Evolutionary conservation across 2,113 vertebrate species (phyloP).

Genomic region (Apeltes quadracus): DNA sequence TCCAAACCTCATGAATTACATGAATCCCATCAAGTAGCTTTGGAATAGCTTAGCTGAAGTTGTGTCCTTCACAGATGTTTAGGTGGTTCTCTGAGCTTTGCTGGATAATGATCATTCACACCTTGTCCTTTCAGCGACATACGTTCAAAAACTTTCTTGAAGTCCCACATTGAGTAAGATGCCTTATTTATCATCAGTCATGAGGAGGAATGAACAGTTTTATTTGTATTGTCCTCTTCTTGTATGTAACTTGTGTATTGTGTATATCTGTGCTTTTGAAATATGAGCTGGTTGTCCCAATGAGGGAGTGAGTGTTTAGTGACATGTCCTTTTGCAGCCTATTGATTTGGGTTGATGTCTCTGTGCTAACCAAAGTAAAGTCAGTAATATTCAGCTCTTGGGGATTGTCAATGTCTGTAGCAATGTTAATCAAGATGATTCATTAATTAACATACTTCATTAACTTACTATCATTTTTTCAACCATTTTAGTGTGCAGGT

Average conservation of each 20-base stretch:
- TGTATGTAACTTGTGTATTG: background rate
- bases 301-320: constrained; percentile 65
- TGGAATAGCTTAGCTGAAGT: constrained; percentile 24
- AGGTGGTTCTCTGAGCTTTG: constrained; percentile 24
- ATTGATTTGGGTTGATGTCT: constrained; percentile 72
- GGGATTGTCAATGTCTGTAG: background rate
- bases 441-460: too few relatives aligned
- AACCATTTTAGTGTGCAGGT: too few relatives aligned
- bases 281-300: constrained; percentile 59
- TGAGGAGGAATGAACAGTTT: constrained; percentile 5
- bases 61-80: constrained; percentile 32
- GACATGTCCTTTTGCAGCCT: constrained; percentile 68
- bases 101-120: constrained; percentile 31
- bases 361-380: too few relatives aligned
- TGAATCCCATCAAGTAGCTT: constrained; percentile 12
- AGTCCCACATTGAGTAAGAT: constrained; percentile 32
- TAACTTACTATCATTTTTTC: too few relatives aligned
- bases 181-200: constrained; percentile 37
- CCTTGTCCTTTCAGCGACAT: constrained; percentile 19
- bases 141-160: constrained; percentile 25
- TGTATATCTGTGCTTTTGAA: constrained; percentile 43
- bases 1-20: constrained; percentile 39
- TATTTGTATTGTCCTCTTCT: background rate
- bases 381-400: background rate
- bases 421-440: background rate